Conservation (phyloP, 2,888 invertebrate species). For the Galerucella pusilla region DNA sequence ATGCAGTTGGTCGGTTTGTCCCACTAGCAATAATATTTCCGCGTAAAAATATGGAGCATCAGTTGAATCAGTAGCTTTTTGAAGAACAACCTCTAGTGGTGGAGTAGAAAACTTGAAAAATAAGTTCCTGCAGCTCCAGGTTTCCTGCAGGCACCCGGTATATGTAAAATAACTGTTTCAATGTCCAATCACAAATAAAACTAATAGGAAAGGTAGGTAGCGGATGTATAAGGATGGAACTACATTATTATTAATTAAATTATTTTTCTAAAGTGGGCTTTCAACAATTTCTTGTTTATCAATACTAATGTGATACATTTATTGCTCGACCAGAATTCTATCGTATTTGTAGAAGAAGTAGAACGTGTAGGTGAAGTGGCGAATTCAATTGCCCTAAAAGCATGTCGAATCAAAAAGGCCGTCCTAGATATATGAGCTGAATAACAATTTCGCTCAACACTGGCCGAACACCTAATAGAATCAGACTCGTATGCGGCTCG, state of each 20-base stretch:
- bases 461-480: slow-evolving; percentile 45
- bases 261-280: background rate
- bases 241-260: background rate
- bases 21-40: too few relatives aligned
- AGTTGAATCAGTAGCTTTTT: too few relatives aligned
- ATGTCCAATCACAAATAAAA: too few relatives aligned
- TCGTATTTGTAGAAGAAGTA: slow-evolving; percentile 25
- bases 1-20: too few relatives aligned
- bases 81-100: too few relatives aligned
- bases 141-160: too few relatives aligned
- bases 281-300: background rate
- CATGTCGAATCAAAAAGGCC: slow-evolving; percentile 50
- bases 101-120: too few relatives aligned
- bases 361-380: slow-evolving; percentile 40
- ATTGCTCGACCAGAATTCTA: slow-evolving; percentile 32
- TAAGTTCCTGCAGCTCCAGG: too few relatives aligned
- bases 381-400: slow-evolving; percentile 55
- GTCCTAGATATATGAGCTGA: slow-evolving; percentile 46
- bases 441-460: slow-evolving; percentile 48
- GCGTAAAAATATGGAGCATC: too few relatives aligned
- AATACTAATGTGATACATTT: slow-evolving; percentile 33
- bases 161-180: too few relatives aligned
- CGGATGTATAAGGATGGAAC: too few relatives aligned
- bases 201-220: too few relatives aligned
- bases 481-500: slow-evolving; percentile 18